phyloP scores from a whole-genome alignment of 1,140 invertebrate genomes.

The Papilio xuthus region DNA sequence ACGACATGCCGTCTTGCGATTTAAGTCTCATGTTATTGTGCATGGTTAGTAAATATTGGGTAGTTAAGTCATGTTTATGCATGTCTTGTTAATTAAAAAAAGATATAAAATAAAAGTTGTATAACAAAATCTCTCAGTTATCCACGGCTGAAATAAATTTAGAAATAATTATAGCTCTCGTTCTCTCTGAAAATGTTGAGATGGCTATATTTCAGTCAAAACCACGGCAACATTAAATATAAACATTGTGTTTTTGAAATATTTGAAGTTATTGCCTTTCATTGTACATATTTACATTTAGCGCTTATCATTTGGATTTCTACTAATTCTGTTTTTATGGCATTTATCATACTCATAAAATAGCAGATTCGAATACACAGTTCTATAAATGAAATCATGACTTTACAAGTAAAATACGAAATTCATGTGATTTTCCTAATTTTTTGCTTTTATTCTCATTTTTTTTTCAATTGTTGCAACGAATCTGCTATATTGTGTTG shows the following conservation, averaged over 20 bases:
- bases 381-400: background rate
- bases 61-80: background rate
- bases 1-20: background rate
- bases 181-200: too few relatives aligned
- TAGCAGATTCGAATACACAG: background rate
- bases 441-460: background rate
- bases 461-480: background rate
- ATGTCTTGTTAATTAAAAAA: background rate
- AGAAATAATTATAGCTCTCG: too few relatives aligned
- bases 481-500: background rate
- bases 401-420: background rate
- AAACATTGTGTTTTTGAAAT: background rate
- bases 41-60: background rate
- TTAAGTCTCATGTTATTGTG: background rate
- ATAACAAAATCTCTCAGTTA: too few relatives aligned
- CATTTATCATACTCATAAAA: background rate
- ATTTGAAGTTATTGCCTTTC: background rate
- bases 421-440: background rate
- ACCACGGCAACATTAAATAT: too few relatives aligned
- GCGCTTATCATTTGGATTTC: background rate
- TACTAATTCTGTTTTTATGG: background rate
- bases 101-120: too few relatives aligned
- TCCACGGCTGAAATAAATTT: too few relatives aligned
- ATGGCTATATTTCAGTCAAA: too few relatives aligned
- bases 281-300: slow-evolving; percentile 1